Evolutionary conservation across 2,888 invertebrate species (phyloP).

Genomic region (Drosophila anomalipes): DNA sequence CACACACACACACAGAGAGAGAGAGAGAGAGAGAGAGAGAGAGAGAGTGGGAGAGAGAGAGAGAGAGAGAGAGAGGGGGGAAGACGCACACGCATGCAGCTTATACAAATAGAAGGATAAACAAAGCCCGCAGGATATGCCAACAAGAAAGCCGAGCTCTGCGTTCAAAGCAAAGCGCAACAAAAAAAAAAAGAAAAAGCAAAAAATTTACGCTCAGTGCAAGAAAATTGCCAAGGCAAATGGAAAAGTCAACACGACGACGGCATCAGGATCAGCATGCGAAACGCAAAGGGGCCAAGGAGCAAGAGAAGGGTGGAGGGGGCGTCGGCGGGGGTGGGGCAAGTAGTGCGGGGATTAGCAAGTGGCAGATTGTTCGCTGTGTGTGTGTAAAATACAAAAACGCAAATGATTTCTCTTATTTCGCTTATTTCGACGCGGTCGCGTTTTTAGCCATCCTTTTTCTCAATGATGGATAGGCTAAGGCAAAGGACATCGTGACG

Average conservation of each 20-base stretch:
- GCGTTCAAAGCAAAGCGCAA: constrained; percentile 55
- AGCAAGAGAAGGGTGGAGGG: background rate
- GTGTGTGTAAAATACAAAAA: constrained; percentile 55
- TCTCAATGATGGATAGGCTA: constrained; percentile 37
- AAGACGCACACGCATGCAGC: constrained; percentile 39
- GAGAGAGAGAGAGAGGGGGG: background rate
- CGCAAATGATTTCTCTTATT: constrained; percentile 78
- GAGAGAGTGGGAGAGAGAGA: background rate
- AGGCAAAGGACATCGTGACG: constrained; percentile 1
- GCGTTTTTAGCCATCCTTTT: constrained; percentile 24
- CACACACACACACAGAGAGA: constrained; percentile 22
- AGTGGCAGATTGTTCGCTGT: constrained; percentile 35
- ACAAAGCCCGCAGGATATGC: constrained; percentile 78
- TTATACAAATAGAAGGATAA: constrained; percentile 68
- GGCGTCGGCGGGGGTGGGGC: background rate
- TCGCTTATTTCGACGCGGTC: constrained; percentile 67
- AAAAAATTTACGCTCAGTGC: constrained; percentile 39
- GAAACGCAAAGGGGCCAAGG: constrained; percentile 23
- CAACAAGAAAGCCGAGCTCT: constrained; percentile 21
- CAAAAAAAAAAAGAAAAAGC: background rate
- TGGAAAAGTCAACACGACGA: constrained; percentile 75
- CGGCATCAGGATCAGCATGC: constrained; percentile 50
- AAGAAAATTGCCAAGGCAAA: constrained; percentile 75
- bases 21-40: background rate
- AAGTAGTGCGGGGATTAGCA: constrained; percentile 48